Percentiles rank a stretch among this genome's conserved stretches.
These are phyloP conservation scores for Drosophila funebris DNA, from an alignment of 1,140 invertebrate species.

Conservation along the genomic window DNA sequence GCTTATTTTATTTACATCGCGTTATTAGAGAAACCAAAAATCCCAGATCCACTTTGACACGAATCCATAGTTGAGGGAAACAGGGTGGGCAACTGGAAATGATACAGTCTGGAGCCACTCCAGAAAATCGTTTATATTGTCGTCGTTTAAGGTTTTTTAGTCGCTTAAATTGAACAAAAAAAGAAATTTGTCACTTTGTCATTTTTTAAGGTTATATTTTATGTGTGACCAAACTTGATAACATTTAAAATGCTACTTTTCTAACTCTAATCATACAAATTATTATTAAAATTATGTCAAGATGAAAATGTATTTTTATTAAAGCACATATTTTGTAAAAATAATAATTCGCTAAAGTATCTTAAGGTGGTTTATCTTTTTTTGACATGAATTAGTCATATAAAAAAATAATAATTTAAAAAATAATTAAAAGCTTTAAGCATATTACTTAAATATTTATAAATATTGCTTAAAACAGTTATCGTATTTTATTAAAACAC, in stretches of 20 bases:
- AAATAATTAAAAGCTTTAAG: too few species aligned
- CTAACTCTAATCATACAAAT: slow-evolving; percentile 9
- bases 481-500: slow-evolving; percentile 12
- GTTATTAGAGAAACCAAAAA: slow-evolving; percentile 30
- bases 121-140: slow-evolving; percentile 22
- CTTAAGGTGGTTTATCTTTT: too few species aligned
- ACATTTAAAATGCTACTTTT: slow-evolving; percentile 24
- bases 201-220: slow-evolving; percentile 75
- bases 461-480: background rate
- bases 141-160: slow-evolving; percentile 42
- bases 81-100: background rate
- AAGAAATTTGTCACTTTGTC: slow-evolving; percentile 77
- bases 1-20: slow-evolving; percentile 68
- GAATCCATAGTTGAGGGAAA: slow-evolving; percentile 33
- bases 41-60: slow-evolving; percentile 7
- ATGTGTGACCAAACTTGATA: slow-evolving; percentile 54
- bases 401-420: too few species aligned
- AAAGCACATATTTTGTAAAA: too few species aligned
- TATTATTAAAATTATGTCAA: background rate
- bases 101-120: slow-evolving; percentile 6
- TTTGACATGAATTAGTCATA: too few species aligned
- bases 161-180: slow-evolving; percentile 70
- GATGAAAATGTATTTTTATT: background rate
- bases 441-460: background rate
- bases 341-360: too few species aligned